Evolutionary conservation across 2,113 vertebrate species (phyloP).

Genomic region (Tragelaphus imberbis): DNA sequence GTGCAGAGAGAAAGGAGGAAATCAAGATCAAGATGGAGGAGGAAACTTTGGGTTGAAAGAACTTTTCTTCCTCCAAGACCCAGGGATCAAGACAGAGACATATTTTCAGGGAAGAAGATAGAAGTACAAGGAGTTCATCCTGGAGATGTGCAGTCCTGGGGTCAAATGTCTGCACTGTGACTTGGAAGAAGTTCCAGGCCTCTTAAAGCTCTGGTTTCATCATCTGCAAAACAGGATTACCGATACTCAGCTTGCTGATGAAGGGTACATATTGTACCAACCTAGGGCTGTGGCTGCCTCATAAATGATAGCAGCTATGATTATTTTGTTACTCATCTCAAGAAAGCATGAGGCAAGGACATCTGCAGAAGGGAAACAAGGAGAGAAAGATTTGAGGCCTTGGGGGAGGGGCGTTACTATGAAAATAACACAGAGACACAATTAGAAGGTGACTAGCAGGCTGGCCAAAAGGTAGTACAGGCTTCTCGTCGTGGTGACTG

Average conservation of each 20-base stretch:
- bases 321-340: background rate
- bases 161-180: background rate
- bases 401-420: background rate
- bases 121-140: background rate
- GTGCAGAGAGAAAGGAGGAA: background rate
- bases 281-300: background rate
- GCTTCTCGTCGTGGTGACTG: background rate
- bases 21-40: background rate
- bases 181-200: background rate
- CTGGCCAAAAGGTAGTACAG: background rate
- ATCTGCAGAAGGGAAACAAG: background rate
- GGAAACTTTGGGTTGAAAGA: background rate
- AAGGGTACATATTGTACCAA: rapidly evolving
- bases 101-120: background rate
- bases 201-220: background rate
- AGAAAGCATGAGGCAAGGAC: background rate
- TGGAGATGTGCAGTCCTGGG: background rate
- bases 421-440: background rate
- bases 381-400: background rate
- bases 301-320: background rate
- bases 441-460: background rate
- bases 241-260: background rate
- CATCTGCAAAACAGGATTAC: background rate
- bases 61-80: background rate
- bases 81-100: background rate